These are phyloP conservation scores for Sinopyrophorus schimmeli DNA, from an alignment of 2,888 invertebrate genomes.

Conservation along the genomic window DNA sequence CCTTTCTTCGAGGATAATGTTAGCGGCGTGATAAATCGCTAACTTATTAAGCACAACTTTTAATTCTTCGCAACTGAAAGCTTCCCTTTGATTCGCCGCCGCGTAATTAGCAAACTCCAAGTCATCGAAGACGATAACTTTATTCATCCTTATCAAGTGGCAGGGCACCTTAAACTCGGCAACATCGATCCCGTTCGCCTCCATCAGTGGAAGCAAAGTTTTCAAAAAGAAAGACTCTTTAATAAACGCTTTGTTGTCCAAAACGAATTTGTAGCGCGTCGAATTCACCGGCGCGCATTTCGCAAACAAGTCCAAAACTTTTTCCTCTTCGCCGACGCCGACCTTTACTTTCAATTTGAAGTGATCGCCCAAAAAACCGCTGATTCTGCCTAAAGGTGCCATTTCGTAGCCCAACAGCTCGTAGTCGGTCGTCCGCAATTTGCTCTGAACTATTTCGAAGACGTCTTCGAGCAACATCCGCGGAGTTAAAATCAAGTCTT, in stretches of 20 bases:
- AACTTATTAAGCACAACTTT: constrained; percentile 11
- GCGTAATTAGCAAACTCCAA: neutral
- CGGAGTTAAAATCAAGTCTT: constrained; percentile 18
- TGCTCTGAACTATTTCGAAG: constrained; percentile 36
- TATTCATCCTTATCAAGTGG: constrained; percentile 9
- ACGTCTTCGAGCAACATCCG: constrained; percentile 39
- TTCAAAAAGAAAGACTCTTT: constrained; percentile 14
- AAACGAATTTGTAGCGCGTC: constrained; percentile 30
- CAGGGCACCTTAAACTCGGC: constrained; percentile 1
- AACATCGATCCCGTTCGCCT: constrained; percentile 2
- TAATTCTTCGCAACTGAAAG: constrained; percentile 11
- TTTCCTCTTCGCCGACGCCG: constrained; percentile 15
- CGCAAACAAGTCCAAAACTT: constrained; percentile 37
- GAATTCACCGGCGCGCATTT: constrained; percentile 38
- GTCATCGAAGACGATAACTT: constrained; percentile 15
- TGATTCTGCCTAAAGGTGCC: constrained; percentile 31
- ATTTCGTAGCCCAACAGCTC: constrained; percentile 31
- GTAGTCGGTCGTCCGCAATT: constrained; percentile 35
- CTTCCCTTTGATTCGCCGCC: constrained; percentile 2
- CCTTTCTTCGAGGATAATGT: constrained; percentile 18
- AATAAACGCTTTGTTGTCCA: constrained; percentile 26
- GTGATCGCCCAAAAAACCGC: constrained; percentile 44
- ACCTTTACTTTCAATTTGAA: constrained; percentile 37
- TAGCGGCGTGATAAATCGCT: constrained; percentile 12
- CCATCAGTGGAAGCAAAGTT: constrained; percentile 8